These are phyloP conservation scores for Spicauda simplicius DNA, from an alignment of 2,888 invertebrate species.

Conservation along the genomic window DNA sequence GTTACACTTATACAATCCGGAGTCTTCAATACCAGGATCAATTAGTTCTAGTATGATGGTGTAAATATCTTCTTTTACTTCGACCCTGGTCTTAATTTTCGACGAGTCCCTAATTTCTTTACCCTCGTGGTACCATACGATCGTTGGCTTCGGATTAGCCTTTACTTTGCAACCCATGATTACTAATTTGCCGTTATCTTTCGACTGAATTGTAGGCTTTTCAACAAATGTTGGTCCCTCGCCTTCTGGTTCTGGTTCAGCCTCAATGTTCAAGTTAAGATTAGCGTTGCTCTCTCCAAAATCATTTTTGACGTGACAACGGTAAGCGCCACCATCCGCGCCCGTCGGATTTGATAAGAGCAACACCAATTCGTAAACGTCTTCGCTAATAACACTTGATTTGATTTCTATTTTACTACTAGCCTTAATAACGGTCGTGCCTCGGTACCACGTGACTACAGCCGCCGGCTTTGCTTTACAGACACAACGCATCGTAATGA, in stretches of 20 bases:
- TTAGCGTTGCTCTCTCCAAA: conserved; percentile 98
- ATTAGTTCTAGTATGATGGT: conserved; percentile 94
- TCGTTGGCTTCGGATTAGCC: conserved; percentile 80
- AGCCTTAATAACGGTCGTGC: conserved; percentile 93
- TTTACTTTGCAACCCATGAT: conserved; percentile 81
- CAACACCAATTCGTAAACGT: conserved; percentile 93
- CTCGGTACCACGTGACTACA: conserved; percentile 97
- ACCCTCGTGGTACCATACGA: conserved; percentile 82
- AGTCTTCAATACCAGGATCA: conserved; percentile 97
- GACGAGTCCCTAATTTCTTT: conserved; percentile 90
- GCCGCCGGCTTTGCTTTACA: conserved; percentile 98
- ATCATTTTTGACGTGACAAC: conserved; percentile 97
- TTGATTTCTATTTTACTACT: conserved; percentile 93
- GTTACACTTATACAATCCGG: conserved; percentile 98
- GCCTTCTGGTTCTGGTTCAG: conserved; percentile 96
- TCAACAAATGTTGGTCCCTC: conserved; percentile 97
- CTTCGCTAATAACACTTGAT: conserved; percentile 91
- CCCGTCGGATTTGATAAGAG: conserved; percentile 80
- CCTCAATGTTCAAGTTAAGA: conserved; percentile 98
- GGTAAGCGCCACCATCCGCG: conserved; percentile 85
- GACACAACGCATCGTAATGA: conserved; percentile 98
- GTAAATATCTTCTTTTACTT: conserved; percentile 92
- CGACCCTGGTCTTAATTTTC: conserved; percentile 92
- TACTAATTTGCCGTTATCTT: conserved; percentile 81
- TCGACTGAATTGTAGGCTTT: conserved; percentile 94